Conservation (phyloP, 92 coral and sea anemone genomes). For the Plumapathes pennacea region DNA sequence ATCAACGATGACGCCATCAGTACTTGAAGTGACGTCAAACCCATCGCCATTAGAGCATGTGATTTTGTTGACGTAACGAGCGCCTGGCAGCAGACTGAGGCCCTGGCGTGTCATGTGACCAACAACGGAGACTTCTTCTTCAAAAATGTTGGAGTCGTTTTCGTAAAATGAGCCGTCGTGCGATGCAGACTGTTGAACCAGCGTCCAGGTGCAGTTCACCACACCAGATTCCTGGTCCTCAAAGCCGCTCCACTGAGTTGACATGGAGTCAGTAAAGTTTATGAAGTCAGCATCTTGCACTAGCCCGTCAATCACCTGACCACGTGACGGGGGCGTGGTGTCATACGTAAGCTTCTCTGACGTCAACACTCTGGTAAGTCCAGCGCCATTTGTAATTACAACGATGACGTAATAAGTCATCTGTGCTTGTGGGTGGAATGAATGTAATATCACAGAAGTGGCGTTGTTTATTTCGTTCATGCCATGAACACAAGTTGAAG, state of each 20-base stretch:
- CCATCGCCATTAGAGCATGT: constrained; percentile 84
- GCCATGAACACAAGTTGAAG: constrained; percentile 47
- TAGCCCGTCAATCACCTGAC: constrained; percentile 75
- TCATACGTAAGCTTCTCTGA: constrained; percentile 68
- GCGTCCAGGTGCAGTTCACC: constrained; percentile 66
- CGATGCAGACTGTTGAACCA: constrained; percentile 63
- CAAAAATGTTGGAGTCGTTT: constrained; percentile 51
- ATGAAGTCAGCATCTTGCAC: constrained; percentile 65
- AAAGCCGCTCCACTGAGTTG: constrained; percentile 72
- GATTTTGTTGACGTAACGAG: constrained; percentile 68
- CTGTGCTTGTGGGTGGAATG: constrained; percentile 55
- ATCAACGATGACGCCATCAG: constrained; percentile 84
- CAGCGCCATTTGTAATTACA: constrained; percentile 68
- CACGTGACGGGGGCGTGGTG: constrained; percentile 79
- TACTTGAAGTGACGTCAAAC: constrained; percentile 55
- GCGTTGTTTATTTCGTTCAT: constrained; percentile 19
- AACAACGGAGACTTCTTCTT: constrained; percentile 36
- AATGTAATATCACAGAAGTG: constrained; percentile 39
- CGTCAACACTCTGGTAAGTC: constrained; percentile 64
- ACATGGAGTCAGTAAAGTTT: constrained; percentile 40
- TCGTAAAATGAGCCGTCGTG: constrained; percentile 48
- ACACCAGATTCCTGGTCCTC: constrained; percentile 73
- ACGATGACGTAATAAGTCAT: constrained; percentile 68
- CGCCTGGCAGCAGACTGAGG: constrained; percentile 73
- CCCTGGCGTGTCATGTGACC: constrained; percentile 53